These are phyloP conservation scores for Apostichopus californicus DNA, from an alignment of 35 echinoderm and acorn worm species.

Conservation along the genomic window DNA sequence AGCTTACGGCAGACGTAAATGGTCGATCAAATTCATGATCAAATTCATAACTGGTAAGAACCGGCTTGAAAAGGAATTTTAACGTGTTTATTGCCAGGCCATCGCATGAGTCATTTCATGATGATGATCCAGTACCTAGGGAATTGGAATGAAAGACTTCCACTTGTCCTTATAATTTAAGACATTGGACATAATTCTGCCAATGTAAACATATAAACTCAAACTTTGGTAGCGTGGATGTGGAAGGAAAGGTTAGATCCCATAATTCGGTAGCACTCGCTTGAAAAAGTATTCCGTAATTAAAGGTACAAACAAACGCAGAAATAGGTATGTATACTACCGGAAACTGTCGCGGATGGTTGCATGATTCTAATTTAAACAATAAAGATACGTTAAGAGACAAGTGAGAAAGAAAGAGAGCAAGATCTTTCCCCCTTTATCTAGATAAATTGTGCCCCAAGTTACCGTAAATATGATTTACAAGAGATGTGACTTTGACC, in stretches of 20 bases:
- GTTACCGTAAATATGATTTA: too few species aligned
- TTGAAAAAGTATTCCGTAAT: neutral
- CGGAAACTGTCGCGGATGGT: neutral
- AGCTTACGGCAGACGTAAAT: neutral
- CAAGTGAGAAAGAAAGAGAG: neutral
- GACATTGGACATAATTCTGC: neutral
- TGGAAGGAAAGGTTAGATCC: neutral
- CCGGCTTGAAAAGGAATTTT: neutral
- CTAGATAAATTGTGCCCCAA: too few species aligned
- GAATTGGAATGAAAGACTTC: neutral
- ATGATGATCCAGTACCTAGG: neutral
- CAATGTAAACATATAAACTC: neutral
- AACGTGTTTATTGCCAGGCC: neutral
- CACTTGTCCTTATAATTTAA: neutral
- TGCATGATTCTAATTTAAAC: constrained; percentile 10
- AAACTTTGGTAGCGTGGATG: neutral
- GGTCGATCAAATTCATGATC: neutral
- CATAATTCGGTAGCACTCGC: neutral
- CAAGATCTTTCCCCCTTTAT: neutral
- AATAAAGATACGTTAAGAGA: neutral
- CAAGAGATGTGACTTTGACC: too few species aligned
- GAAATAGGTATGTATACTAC: neutral
- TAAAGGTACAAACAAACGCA: neutral
- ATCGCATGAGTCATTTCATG: neutral
- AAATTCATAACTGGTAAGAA: neutral